Base-by-base conservation (phyloP, 2,113 vertebrate genomes). In the Mixornis gularis region DNA sequence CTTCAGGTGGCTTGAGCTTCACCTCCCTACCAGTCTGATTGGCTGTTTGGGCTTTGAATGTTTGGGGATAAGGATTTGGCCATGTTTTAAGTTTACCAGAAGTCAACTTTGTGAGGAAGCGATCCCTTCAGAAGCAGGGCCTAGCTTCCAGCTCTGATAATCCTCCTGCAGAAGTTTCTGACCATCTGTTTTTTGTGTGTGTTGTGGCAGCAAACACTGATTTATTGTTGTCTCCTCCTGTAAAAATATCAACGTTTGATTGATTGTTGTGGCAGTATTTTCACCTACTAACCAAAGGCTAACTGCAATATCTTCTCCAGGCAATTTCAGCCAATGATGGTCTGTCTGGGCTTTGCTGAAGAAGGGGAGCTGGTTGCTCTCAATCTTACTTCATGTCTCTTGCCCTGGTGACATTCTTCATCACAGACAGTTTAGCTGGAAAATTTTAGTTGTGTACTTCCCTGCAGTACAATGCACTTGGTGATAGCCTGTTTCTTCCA, bases 261-360 rank as follows among this genome's bases (percentile, higher is more conserved):
- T 79, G 91, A 92, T 87, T 55, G 51, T 72, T 87, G 63, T 63
- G 91, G 66, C 52, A 40, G 25, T 82, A 34, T 93, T 94, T 93
- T 91, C 71, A 89, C 89, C 94, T 91, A 12, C 43, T 82, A 87
- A 93, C 71, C 74, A 89, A 77, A 95, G 91, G 81, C 51, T 89
- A 91, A 80, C 66, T 65, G 82, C 51, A 24, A 1, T 72, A 81
- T 82, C 58, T 76, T 93, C 66, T 93, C 52, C 0, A 3, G 52
- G 63, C 64, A 80, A 65, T 94, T 95, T 87, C 70, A 92, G 80
- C 70, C 70, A 69, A 60, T 55, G 71, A 85, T 93, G 70, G 46
- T 74, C 70, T 72, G 78, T 41, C 58, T 89, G 78, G 81, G 49
- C 73, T 93, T 95, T 59, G 46, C 78, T 93, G 87, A 85, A 84